phyloP scores from a whole-genome alignment of 2,797 vertebrate genomes.

The Crocodylus rhombifer region DNA sequence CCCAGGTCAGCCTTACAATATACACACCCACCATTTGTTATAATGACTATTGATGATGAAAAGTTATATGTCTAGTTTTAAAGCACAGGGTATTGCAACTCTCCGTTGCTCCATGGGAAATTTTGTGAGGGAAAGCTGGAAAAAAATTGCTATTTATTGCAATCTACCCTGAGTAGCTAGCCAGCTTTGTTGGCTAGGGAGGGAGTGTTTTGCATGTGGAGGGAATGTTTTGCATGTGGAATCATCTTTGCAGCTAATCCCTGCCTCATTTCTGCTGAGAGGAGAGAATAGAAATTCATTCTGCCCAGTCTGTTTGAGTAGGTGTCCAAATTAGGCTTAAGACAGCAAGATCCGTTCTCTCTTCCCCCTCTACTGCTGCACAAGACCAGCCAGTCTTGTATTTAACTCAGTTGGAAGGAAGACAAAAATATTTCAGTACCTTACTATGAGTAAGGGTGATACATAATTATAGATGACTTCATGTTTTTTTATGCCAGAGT shows the following conservation, averaged over 20 bases:
- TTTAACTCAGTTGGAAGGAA: neutral
- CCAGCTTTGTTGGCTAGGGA: neutral
- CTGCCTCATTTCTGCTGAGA: neutral
- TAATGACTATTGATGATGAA: neutral
- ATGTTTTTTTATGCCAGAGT: neutral
- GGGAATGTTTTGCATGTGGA: neutral
- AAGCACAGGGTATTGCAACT: neutral
- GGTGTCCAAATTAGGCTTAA: neutral
- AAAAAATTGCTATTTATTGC: neutral
- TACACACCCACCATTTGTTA: neutral
- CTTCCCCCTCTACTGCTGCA: neutral
- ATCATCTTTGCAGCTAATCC: neutral
- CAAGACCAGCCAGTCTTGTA: neutral
- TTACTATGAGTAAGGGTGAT: neutral
- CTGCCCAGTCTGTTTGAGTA: neutral
- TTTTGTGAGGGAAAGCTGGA: neutral
- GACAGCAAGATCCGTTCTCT: neutral
- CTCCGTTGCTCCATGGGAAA: neutral
- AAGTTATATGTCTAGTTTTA: neutral
- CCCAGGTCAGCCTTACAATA: too few species aligned
- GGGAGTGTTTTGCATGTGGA: neutral
- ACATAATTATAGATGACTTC: neutral
- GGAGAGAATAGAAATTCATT: neutral
- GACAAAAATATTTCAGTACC: neutral
- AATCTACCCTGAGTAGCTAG: fast-evolving